Evolutionary conservation across 1,140 invertebrate genomes (phyloP).

Genomic region (Ceratina calcarata): DNA sequence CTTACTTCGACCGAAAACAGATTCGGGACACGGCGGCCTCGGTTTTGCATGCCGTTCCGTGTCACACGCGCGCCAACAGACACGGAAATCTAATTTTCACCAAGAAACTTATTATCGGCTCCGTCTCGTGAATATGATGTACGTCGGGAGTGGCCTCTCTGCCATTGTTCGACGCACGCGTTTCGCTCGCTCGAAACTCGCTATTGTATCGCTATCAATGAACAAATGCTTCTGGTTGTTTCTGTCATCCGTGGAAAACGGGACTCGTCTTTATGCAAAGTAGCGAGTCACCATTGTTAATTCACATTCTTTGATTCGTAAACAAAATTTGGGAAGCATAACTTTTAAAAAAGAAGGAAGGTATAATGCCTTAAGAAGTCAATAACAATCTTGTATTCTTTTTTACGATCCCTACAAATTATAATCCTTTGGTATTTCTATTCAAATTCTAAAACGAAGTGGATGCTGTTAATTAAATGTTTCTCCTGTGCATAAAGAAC

Average conservation of each 20-base stretch:
- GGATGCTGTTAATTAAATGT: too few species aligned
- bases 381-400: too few species aligned
- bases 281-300: too few species aligned
- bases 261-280: neutral
- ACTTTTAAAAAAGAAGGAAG: neutral
- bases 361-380: neutral
- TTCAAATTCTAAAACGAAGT: neutral
- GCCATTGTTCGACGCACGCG: slow-evolving; percentile 8
- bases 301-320: neutral
- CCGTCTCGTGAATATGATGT: slow-evolving; percentile 29
- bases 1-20: slow-evolving; percentile 54
- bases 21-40: slow-evolving; percentile 71
- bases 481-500: too few species aligned
- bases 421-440: too few species aligned
- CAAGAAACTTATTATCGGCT: slow-evolving; percentile 59
- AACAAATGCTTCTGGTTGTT: too few species aligned
- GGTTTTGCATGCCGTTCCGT: slow-evolving; percentile 74
- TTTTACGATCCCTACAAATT: too few species aligned
- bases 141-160: slow-evolving; percentile 5
- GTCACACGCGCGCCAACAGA: slow-evolving; percentile 68
- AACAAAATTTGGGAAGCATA: neutral
- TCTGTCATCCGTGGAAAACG: neutral
- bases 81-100: slow-evolving; percentile 78
- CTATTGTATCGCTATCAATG: neutral
- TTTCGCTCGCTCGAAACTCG: neutral